These are phyloP conservation scores for Himalopsyche japonica DNA, from an alignment of 2,888 invertebrate genomes.

Conservation along the genomic window DNA sequence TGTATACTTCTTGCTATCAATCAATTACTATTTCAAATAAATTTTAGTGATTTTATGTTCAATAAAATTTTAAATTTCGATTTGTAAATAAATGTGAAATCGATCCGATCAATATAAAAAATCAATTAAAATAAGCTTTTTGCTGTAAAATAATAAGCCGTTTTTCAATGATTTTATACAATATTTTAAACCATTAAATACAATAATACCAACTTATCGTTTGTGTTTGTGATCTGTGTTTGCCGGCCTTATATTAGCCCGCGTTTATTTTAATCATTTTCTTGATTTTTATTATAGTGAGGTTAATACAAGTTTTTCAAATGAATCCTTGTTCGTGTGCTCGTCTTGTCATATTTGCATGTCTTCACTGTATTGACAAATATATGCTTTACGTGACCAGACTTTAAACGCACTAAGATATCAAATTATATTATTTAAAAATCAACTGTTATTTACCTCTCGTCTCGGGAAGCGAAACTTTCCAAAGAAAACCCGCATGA, in stretches of 20 bases:
- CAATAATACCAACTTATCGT: background rate
- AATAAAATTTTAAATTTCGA: too few species aligned
- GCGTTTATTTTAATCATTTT: background rate
- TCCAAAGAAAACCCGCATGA: background rate
- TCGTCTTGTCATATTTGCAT: background rate
- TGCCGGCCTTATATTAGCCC: background rate
- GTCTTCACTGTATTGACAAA: background rate
- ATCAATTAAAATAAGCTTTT: too few species aligned
- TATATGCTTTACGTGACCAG: background rate
- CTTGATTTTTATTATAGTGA: background rate
- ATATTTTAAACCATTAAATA: too few species aligned
- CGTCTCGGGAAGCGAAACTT: background rate
- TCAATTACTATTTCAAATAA: background rate
- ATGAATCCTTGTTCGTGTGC: background rate
- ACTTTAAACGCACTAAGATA: background rate
- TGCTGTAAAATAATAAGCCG: too few species aligned
- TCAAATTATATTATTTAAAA: background rate
- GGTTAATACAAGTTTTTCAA: background rate
- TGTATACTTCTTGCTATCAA: background rate
- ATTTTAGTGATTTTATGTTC: too few species aligned
- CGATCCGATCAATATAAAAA: too few species aligned
- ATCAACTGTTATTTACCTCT: background rate
- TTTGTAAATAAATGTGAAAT: too few species aligned
- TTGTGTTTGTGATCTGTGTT: background rate
- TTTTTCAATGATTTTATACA: too few species aligned